Evolutionary conservation across 2,113 vertebrate species (phyloP), one percentile per base, ranked within the genome.

Genomic region (Datnioides undecimradiatus): DNA sequence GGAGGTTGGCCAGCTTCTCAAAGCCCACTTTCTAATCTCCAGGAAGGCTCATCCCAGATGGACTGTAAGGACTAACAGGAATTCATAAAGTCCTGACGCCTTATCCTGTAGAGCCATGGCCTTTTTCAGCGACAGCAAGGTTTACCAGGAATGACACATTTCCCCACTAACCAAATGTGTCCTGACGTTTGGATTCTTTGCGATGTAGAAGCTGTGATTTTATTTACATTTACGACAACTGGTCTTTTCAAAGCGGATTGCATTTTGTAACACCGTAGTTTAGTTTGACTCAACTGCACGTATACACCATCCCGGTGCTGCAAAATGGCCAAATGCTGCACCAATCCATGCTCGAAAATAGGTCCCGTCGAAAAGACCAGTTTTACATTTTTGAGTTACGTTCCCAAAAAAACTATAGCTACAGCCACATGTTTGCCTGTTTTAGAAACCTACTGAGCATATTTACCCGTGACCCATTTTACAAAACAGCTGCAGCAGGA

Each of bases 1-100:
- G 76, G 79, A 85, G 85, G 88, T 92, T 89, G 87, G 82, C 85
- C 45, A 54, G 58, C 83, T 83, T 90, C 76, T 83, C 79, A 89
- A 88, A 92, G 86, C 88, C 72, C 45, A 63, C 67, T 83, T 68
- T 79, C 79, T 91, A 93, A 94, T 94, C 93, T 92, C 63, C 59
- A 81, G 76, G 57, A 81, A 84, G 89, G 83, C 89, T 91, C 90
- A 88, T 92, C 89, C 89, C 67, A 83, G 87, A 87, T 89, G 84
- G 85, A 87, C 82, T 84, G 80, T 76, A 58, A 80, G 83, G 84
- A 74, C 86, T 82, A 86, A 86, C 79, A 79, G 80, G 74, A 90
- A 84, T 86, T 86, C 86, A 83, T 70, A 80, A 87, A 88, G 82
- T 88, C 74, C 76, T 74, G 74, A 81, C 43, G 41, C 63, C 75